Conservation (phyloP, 1,140 invertebrate genomes). For the Drosophila santomea region DNA sequence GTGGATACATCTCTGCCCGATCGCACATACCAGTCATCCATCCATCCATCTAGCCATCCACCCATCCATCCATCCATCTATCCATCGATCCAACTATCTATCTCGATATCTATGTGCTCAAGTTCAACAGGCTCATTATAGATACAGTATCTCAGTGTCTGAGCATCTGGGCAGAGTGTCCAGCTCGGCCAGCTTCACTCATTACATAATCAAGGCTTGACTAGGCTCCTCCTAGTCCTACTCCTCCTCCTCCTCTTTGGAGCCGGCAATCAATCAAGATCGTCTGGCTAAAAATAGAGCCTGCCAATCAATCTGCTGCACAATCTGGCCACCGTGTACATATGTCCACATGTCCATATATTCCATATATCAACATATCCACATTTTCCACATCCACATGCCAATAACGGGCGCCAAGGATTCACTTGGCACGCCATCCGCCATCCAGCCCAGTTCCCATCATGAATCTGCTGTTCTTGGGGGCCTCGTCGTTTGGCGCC, state of each 20-base stretch:
- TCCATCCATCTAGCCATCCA: not conserved
- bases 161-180: constrained; percentile 1
- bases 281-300: constrained; percentile 71
- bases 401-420: constrained; percentile 81
- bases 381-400: constrained; percentile 11
- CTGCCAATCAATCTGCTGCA: constrained; percentile 63
- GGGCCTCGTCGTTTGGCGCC: constrained; percentile 56
- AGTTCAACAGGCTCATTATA: constrained; percentile 70
- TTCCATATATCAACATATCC: not conserved
- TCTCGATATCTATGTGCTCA: constrained; percentile 40
- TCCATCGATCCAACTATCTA: not conserved
- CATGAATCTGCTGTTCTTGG: constrained; percentile 66
- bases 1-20: constrained; percentile 45
- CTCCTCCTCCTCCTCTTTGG: not conserved
- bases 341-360: not conserved
- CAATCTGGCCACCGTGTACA: not conserved
- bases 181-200: constrained; percentile 49
- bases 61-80: not conserved
- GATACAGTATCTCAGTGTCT: constrained; percentile 34
- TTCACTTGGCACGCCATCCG: constrained; percentile 65
- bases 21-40: constrained; percentile 3
- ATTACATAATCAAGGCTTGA: constrained; percentile 76
- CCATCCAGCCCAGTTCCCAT: constrained; percentile 74
- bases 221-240: not conserved
- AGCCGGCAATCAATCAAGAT: constrained; percentile 71